Evolutionary conservation across 1,140 invertebrate genomes (phyloP).

Genomic region (Mya arenaria): DNA sequence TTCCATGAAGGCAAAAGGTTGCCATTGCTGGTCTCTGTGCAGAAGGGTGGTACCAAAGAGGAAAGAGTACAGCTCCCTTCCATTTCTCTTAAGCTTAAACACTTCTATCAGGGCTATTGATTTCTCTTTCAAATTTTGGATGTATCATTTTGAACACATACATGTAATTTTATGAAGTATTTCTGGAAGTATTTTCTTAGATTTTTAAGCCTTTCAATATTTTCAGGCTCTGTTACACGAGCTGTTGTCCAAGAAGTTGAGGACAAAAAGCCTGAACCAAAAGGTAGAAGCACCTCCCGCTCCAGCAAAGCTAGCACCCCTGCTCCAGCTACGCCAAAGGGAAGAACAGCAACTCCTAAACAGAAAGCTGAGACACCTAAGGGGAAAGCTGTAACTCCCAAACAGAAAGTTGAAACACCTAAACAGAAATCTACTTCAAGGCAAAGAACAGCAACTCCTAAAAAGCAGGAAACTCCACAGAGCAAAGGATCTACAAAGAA

Average conservation of each 20-base stretch:
- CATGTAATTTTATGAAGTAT: too few relatives aligned
- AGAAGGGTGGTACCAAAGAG: too few relatives aligned
- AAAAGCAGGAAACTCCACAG: not conserved
- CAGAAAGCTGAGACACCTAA: constrained; percentile 1
- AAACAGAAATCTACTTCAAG: constrained; percentile 39
- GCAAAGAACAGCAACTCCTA: not conserved
- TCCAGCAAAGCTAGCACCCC: constrained; percentile 20
- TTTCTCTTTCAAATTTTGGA: too few relatives aligned
- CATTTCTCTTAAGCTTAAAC: too few relatives aligned
- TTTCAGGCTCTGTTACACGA: constrained; percentile 41
- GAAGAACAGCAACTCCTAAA: constrained; percentile 23
- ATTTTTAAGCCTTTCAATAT: too few relatives aligned
- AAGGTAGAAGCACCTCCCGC: constrained; percentile 28
- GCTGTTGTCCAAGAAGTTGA: constrained; percentile 48
- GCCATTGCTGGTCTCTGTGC: too few relatives aligned
- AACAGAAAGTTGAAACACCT: not conserved
- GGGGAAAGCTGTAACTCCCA: constrained; percentile 14
- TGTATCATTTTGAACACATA: too few relatives aligned
- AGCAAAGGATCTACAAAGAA: not conserved
- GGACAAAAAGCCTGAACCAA: constrained; percentile 6
- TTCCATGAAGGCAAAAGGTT: too few relatives aligned
- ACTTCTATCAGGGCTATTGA: too few relatives aligned
- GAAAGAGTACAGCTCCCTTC: too few relatives aligned
- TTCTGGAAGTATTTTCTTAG: too few relatives aligned
- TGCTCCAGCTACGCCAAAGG: not conserved